Evolutionary conservation across 2,797 vertebrate species (phyloP).

Genomic region (Melanotaenia boesemani): DNA sequence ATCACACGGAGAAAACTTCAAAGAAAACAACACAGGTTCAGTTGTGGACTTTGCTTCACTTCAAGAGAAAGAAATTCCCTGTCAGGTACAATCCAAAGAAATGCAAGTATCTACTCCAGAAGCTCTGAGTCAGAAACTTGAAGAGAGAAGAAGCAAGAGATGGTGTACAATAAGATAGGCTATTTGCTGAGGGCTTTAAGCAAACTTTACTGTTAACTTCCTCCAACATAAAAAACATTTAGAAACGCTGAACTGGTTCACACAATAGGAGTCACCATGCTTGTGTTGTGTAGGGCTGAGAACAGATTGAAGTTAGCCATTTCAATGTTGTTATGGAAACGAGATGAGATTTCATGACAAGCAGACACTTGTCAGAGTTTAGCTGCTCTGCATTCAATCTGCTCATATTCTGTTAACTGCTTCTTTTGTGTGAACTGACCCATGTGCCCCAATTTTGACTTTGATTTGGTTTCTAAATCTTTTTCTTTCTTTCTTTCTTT

Average conservation of each 20-base stretch:
- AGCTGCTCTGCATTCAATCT: conserved; percentile 53
- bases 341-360: conserved; percentile 70
- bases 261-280: conserved; percentile 37
- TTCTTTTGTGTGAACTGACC: conserved; percentile 59
- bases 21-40: conserved; percentile 27
- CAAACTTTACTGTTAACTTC: conserved; percentile 36
- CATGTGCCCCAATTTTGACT: conserved; percentile 26
- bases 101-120: conserved; percentile 11
- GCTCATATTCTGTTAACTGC: conserved; percentile 57
- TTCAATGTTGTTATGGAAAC: conserved; percentile 85
- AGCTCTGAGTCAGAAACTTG: conserved; percentile 30
- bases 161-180: conserved; percentile 15
- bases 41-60: conserved; percentile 26
- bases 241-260: conserved; percentile 11
- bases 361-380: conserved; percentile 65
- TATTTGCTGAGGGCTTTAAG: conserved; percentile 35
- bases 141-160: background rate
- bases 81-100: conserved; percentile 21
- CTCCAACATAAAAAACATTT: conserved; percentile 13
- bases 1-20: conserved; percentile 34
- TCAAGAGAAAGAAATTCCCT: conserved; percentile 38
- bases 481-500: background rate
- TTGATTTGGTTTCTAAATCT: conserved; percentile 23
- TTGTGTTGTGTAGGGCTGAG: conserved; percentile 30
- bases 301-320: conserved; percentile 68